Base-by-base conservation (phyloP, 1,140 invertebrate genomes). In the Capitella teleta region DNA sequence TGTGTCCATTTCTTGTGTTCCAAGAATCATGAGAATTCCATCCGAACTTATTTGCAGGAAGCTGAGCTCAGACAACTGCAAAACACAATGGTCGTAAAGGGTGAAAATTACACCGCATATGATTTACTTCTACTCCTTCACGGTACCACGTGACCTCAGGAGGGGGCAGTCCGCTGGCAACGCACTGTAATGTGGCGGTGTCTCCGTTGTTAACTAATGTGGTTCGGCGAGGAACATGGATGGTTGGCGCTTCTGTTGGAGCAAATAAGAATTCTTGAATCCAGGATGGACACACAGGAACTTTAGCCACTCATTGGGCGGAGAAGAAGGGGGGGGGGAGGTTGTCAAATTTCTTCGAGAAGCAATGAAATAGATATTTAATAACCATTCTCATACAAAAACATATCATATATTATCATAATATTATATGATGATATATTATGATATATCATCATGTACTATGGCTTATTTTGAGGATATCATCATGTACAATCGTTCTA, bases 81-180 rank as follows among this genome's bases (percentile, higher is more conserved):
- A 57, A 18, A 40, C 38, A 14, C 19, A 8, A 40, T 40, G 19
- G 16, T 10, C n/a, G 38, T 19, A 10, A 4, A 40, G 38, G 38
- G 25, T 19, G 38, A 18, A 40, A 40, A 40, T 24, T 6, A 18
- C 16, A 37, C 36, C 21, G 21, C 30, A 46, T 28, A 18, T 46
- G 25, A 8, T 10, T 45, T 56, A 65, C 73, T 68, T 62, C 52
- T 42, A 60, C 50, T 24, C 62, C 62, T n/a, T 70, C 64, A 38
- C 64, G 66, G 50, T 64, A 73, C 74, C 74, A 77, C 19, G 57
- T 64, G 24, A 77, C 70, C 32, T 61, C 53, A 16, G 75, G 75
- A 16, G 41, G 10, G 38, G 75, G 75, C 38, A 67, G 66, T 14
- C 75, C 75, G 16, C 61, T 55, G 28, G 70, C 62, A 5, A 41